These are phyloP conservation scores for Ormyrus nitidulus DNA, from an alignment of 2,888 invertebrate genomes.

Conservation along the genomic window DNA sequence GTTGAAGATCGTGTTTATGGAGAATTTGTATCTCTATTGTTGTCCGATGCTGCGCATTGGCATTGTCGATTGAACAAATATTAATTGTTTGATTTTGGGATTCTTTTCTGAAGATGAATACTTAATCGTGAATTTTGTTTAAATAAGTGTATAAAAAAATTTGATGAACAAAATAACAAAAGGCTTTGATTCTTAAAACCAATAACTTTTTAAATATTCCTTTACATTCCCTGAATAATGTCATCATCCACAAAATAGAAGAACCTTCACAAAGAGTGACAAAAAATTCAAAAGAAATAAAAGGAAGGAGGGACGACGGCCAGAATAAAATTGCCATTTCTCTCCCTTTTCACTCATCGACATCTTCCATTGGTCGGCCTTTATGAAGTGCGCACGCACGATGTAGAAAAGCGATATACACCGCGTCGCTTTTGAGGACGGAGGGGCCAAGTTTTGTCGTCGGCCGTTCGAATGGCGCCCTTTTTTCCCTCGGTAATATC, in stretches of 20 bases:
- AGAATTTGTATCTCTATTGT: background rate
- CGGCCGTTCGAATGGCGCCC: slow-evolving; percentile 47
- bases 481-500: slow-evolving; percentile 45
- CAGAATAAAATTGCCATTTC: slow-evolving; percentile 50
- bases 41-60: background rate
- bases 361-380: slow-evolving; percentile 33
- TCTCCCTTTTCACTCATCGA: slow-evolving; percentile 10
- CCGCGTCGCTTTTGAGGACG: background rate
- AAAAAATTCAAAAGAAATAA: background rate
- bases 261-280: no score
- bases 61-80: no score
- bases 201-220: no score
- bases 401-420: background rate
- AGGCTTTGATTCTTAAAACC: no score
- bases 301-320: slow-evolving; percentile 18
- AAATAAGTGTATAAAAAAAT: no score
- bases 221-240: no score
- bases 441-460: background rate
- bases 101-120: no score
- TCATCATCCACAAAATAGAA: no score
- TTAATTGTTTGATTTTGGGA: no score
- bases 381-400: background rate
- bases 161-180: no score
- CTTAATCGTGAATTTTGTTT: no score
- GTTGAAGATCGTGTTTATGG: background rate